Percentiles rank a stretch among this genome's conserved stretches.
phyloP scores from a whole-genome alignment of 2,797 vertebrate species.

The Anas acuta region DNA sequence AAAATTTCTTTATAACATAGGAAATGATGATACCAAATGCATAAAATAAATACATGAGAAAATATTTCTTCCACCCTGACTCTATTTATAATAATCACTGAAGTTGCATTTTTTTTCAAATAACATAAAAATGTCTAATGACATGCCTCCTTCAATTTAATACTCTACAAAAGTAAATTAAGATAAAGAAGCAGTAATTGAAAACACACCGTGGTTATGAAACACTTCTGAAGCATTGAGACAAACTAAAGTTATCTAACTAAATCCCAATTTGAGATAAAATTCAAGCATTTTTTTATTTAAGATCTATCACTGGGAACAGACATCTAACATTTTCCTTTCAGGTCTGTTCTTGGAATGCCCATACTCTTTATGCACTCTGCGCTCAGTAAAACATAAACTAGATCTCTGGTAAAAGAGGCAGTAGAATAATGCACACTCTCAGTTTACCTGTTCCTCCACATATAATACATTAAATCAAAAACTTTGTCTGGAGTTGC shows the following conservation, averaged over 20 bases:
- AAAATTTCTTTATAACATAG: neutral
- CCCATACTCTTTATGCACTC: neutral
- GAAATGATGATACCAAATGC: neutral
- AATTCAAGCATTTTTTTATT: neutral
- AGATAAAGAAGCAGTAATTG: neutral
- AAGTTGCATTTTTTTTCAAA: neutral
- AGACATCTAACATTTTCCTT: neutral
- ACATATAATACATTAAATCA: neutral
- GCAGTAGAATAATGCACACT: accelerated
- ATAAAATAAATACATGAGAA: neutral
- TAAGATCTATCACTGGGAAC: neutral
- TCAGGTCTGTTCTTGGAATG: neutral
- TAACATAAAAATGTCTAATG: neutral
- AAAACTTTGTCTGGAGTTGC: neutral
- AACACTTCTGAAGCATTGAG: neutral
- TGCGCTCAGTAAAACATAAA: neutral
- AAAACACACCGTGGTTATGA: neutral
- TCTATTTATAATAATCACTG: neutral
- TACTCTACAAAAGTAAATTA: conserved; percentile 18
- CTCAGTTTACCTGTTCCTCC: neutral
- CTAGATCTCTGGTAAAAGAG: neutral
- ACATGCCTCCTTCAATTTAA: neutral
- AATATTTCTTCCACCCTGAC: neutral
- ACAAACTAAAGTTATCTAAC: neutral
- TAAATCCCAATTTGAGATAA: neutral